Base-by-base conservation (phyloP, 2,797 vertebrate genomes). In the Chaetodon trifasciatus region DNA sequence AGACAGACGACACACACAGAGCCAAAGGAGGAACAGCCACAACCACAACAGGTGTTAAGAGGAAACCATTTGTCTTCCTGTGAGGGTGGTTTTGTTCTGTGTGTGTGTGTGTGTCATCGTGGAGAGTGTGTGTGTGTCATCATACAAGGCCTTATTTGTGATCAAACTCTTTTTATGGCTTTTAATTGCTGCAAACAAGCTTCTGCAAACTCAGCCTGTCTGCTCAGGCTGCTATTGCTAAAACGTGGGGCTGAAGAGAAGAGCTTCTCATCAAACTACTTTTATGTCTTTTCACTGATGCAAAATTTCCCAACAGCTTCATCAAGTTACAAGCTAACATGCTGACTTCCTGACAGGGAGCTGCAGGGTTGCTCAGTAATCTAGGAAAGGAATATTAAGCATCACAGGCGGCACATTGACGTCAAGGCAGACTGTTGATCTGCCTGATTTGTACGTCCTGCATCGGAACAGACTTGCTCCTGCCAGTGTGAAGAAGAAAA, bases 21-120 rank as follows among this genome's bases (percentile, higher is more conserved):
- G 88, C 79, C 85, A 88, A 84, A 87, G 82, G 76, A 89, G 83
- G 83, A 90, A 87, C 87, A 87, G 84, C 84, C 82, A 83, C 92
- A 76, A 89, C 85, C 91, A 89, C 90, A 93, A 90, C 93, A 93
- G 93, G 94, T 94, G 93, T 92, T 86, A 86, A 79, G 88, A 89
- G 90, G 91, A 94, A 92, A 89, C 91, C 89, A 90, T 92, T 91
- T 93, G 90, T 93, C 91, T 88, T 91, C 86, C 89, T 88, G 78
- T 69, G 79, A 88, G 83, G 73, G 83, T 70, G 87, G 50, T 78
- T 86, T 60, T 73, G 23, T 58, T 60, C 5, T 12, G n/a, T 55
- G 60, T 28, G 24, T 78, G 39, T 60, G 28, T 58, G 17, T 71
- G 66, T 71, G 40, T 70, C 53, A 19, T 23, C 10, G 1, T n/a